These are phyloP conservation scores for Saguinus midas DNA, from an alignment of 2,113 vertebrate genomes.

Conservation along the genomic window DNA sequence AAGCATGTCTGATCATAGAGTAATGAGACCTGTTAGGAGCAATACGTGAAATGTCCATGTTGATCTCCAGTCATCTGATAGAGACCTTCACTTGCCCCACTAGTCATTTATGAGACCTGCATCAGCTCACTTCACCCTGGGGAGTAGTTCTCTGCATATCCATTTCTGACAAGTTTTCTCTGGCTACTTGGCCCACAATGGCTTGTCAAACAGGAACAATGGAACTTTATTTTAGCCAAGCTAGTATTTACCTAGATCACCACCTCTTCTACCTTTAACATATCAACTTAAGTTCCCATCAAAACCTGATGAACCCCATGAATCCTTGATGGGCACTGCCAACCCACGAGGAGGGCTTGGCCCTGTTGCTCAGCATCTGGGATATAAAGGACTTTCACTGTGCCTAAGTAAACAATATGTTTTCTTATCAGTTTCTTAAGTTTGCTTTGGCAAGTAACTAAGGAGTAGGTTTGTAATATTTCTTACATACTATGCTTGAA, in stretches of 20 bases:
- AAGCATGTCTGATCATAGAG: neutral
- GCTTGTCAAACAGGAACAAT: neutral
- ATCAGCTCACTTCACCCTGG: neutral
- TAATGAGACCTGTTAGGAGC: neutral
- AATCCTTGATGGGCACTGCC: neutral
- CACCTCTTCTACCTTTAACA: too few species aligned
- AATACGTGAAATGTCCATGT: neutral
- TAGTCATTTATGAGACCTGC: neutral
- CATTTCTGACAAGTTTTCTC: neutral
- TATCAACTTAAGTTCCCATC: neutral
- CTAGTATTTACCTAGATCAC: neutral
- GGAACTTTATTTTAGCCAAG: neutral
- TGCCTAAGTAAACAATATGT: neutral
- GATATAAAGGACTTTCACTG: neutral
- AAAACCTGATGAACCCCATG: neutral
- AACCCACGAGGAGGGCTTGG: neutral
- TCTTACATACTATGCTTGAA: neutral
- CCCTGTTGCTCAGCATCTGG: neutral
- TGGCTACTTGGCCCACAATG: neutral
- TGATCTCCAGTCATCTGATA: neutral
- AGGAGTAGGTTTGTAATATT: constrained; percentile 24
- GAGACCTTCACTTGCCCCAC: neutral
- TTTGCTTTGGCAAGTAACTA: constrained; percentile 39
- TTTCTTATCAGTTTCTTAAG: neutral
- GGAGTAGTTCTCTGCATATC: neutral